These are phyloP conservation scores for Archivesica marissinica DNA, from an alignment of 1,140 invertebrate genomes.

Conservation along the genomic window DNA sequence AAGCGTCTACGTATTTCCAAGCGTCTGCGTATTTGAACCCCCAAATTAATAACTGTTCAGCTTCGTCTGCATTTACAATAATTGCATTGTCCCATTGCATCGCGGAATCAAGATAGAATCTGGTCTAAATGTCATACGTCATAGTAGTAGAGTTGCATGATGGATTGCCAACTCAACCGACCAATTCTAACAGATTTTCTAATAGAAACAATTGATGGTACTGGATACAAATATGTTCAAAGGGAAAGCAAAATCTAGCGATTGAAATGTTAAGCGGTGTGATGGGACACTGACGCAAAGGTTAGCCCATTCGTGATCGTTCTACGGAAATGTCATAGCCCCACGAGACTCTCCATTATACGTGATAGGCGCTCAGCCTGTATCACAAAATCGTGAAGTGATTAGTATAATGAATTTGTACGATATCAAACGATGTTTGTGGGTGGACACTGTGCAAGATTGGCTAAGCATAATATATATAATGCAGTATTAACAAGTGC, in stretches of 20 bases:
- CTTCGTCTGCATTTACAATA: no score
- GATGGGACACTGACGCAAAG: constrained; percentile 39
- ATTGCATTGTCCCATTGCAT: no score
- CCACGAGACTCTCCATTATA: not conserved
- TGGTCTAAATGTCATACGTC: constrained; percentile 23
- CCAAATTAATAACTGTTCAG: no score
- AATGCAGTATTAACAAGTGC: no score
- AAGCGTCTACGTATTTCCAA: no score
- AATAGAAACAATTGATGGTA: constrained; percentile 27
- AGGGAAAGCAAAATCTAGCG: constrained; percentile 12
- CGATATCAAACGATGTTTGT: not conserved
- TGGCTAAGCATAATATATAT: no score
- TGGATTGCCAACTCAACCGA: not conserved
- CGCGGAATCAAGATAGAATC: not conserved
- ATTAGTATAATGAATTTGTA: constrained; percentile 18
- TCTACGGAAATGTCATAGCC: constrained; percentile 34
- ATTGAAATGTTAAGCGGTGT: constrained; percentile 52
- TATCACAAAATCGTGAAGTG: constrained; percentile 13
- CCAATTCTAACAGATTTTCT: constrained; percentile 15
- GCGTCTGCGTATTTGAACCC: no score
- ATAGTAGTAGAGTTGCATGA: not conserved
- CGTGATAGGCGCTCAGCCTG: not conserved
- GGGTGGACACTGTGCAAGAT: no score
- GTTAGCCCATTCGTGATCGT: constrained; percentile 42
- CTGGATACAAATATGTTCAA: constrained; percentile 12